These are phyloP conservation scores for Drosophila ezoana DNA, from an alignment of 2,888 invertebrate species.

Conservation along the genomic window DNA sequence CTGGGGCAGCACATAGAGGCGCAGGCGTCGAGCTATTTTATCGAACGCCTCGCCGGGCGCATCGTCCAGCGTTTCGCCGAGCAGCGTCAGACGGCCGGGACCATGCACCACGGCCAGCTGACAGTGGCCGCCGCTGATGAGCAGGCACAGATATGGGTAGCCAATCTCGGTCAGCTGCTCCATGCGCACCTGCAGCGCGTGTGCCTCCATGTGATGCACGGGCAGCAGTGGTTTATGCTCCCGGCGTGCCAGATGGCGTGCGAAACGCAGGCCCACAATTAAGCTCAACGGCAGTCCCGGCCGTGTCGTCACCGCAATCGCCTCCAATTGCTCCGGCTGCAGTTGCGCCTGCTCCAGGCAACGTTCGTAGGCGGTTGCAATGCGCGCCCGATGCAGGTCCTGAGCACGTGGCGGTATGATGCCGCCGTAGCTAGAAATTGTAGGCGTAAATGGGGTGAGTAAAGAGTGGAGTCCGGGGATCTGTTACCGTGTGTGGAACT, in stretches of 20 bases:
- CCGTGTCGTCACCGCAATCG: slow-evolving; percentile 95
- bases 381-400: slow-evolving; percentile 92
- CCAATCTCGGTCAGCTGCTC: slow-evolving; percentile 86
- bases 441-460: background rate
- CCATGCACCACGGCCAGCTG: slow-evolving; percentile 90
- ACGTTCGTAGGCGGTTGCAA: slow-evolving; percentile 89
- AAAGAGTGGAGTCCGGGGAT: background rate
- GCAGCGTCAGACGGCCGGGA: slow-evolving; percentile 90
- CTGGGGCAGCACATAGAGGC: slow-evolving; percentile 91
- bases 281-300: slow-evolving; percentile 92
- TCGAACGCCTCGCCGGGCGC: slow-evolving; percentile 97
- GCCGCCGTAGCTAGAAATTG: slow-evolving; percentile 86
- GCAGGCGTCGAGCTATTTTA: slow-evolving; percentile 95
- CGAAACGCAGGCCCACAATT: slow-evolving; percentile 92
- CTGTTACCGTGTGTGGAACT: slow-evolving; percentile 89
- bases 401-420: slow-evolving; percentile 95
- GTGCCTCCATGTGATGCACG: slow-evolving; percentile 99
- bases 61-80: slow-evolving; percentile 93
- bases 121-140: slow-evolving; percentile 98
- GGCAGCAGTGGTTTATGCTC: slow-evolving; percentile 94
- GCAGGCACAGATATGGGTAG: slow-evolving; percentile 95
- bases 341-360: slow-evolving; percentile 88
- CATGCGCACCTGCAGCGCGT: slow-evolving; percentile 95
- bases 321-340: slow-evolving; percentile 89
- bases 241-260: slow-evolving; percentile 89